Base-by-base conservation (phyloP, 2,797 vertebrate species). In the Hoplostethus mediterraneus region DNA sequence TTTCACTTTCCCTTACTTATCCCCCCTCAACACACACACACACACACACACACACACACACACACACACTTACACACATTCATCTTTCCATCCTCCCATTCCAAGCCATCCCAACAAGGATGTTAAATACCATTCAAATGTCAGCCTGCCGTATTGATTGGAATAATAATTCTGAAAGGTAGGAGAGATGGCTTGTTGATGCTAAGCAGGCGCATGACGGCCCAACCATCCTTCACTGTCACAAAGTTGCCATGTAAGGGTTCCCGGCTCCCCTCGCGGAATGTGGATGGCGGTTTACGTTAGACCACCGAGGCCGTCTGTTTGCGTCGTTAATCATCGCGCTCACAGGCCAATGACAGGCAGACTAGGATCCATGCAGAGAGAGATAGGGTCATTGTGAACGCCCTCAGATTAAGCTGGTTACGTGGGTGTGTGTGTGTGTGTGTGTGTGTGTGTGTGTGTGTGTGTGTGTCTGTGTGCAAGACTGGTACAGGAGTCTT, bases 81-180 rank as follows among this genome's bases (percentile, higher is more conserved):
- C 71, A 31, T 61, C 11, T 67, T 79, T 59, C 63, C 71, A 56
- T 71, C 72, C 63, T 79, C 77, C 53, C 36, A 36, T 62, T 83
- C 67, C 71, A 65, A 64, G 60, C 82, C 83, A 51, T 87, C 85
- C 83, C 89, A 84, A 89, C 87, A 67, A 90, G 87, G 88, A 90
- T 92, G 92, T 94, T 94, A 94, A 94, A 93, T 94, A 94, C 91
- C 91, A 93, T 92, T 93, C 88, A 93, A 94, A 94, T 94, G 91
- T 93, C 91, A 94, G 86, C 80, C 82, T 45, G 82, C 79, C n/a
- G 67, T 92, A 94, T 93, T 89, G 90, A 94, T 94, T 92, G 90
- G 91, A 94, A 94, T 93, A 93, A 93, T 93, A 92, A 94, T 93
- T 91, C 89, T 91, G 87, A 93, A 80, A 88, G 86, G 91, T 91